Base-by-base conservation (phyloP, 2,888 invertebrate species). In the Apamea crenata region DNA sequence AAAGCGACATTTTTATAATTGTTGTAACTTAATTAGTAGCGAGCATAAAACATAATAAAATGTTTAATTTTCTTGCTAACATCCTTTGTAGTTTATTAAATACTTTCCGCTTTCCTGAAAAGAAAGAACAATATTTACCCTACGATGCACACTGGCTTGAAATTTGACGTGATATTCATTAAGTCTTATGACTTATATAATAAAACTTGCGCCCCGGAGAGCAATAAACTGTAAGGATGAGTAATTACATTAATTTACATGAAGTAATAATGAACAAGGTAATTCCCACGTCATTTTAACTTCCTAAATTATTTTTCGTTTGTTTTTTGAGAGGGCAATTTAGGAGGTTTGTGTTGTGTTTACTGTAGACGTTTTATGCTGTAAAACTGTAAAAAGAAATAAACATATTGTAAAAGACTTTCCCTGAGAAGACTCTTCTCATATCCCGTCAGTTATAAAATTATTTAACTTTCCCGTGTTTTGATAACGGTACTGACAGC, bases 191-290 rank as follows among this genome's bases (percentile, higher is more conserved):
- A 81, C 68, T 73, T 67, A 68, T 59, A 61, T 78, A 69, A 88
- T 83, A 81, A 86, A 86, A 80, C 68, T 53, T 74, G 75, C 47
- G 6, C 73, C 75, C 67, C 68, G 59, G 32, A 1, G 76, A 50
- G 77, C 61, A 61, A 53, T 74, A 67, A 80, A 78, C 79, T 71
- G 29, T 68, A 18, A 74, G 47, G 40, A 76, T 71, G 78, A 50
- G 69, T 87, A 83, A 87, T 87, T 84, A 87, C 81, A 87, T 79
- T 72, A 78, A 87, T 87, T 89, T 81, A 59, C 79, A 74, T 71
- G 61, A 88, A 76, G 82, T 25, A 75, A 78, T 78, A 75, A 78
- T 70, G 67, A 78, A 82, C 63, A 70, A 44, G 32, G 56, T 75
- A 77, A 88, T 76, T 81, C 74, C 85, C 78, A 77, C 66, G 67